phyloP scores from a whole-genome alignment of 2,888 invertebrate species.

The Lepetodrilus schrolli region DNA sequence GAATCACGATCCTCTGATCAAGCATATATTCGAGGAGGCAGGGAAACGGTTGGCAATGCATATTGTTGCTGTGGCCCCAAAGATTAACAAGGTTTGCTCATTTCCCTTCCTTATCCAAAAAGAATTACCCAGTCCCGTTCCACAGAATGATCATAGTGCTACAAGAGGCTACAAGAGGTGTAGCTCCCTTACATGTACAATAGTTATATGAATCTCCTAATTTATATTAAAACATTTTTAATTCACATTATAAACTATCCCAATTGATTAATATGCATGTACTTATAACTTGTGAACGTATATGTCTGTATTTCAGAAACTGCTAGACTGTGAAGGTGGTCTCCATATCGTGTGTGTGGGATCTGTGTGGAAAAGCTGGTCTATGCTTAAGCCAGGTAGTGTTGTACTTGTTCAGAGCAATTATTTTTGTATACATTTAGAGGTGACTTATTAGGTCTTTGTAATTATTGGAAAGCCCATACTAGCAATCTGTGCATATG shows the following conservation, averaged over 20 bases:
- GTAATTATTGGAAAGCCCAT: too few relatives aligned
- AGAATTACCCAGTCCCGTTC: too few relatives aligned
- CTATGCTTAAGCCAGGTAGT: constrained; percentile 82
- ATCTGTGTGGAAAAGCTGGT: constrained; percentile 96
- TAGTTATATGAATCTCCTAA: too few relatives aligned
- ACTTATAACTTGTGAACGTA: not conserved
- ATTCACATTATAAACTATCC: too few relatives aligned
- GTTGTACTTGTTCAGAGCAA: too few relatives aligned
- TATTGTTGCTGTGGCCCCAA: constrained; percentile 78
- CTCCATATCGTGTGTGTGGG: constrained; percentile 92
- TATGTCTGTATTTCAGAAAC: constrained; percentile 73
- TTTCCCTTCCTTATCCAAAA: too few relatives aligned
- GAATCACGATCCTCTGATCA: constrained; percentile 79
- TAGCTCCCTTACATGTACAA: too few relatives aligned
- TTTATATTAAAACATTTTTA: too few relatives aligned
- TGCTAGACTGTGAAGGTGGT: constrained; percentile 79
- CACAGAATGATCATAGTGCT: not conserved
- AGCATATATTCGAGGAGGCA: constrained; percentile 83
- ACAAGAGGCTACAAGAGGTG: too few relatives aligned
- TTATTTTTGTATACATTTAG: too few relatives aligned
- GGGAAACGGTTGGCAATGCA: constrained; percentile 82
- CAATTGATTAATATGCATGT: not conserved
- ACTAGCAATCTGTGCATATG: too few relatives aligned
- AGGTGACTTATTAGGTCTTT: too few relatives aligned
- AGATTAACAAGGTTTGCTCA: constrained; percentile 62